phyloP scores from a whole-genome alignment of 30 jellyfish, hydroid and myxozoan species.

The Morbakka virulenta region DNA sequence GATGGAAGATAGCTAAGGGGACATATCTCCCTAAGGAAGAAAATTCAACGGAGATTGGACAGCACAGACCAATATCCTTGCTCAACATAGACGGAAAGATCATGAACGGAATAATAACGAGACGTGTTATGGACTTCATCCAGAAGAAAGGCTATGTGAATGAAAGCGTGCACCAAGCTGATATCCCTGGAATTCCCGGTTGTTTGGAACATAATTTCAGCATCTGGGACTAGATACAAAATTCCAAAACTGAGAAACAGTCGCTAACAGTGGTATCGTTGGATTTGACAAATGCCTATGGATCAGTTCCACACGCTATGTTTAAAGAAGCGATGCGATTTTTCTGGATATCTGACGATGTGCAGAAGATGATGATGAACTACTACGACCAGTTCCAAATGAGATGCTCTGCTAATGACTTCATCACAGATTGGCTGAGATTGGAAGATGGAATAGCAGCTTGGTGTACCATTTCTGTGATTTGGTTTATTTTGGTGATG shows the following conservation, averaged over 20 bases:
- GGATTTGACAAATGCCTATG: neutral
- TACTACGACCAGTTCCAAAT: neutral
- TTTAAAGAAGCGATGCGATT: neutral
- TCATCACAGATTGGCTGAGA: neutral
- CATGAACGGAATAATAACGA: neutral
- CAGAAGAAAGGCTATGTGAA: neutral
- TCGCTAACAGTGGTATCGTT: neutral
- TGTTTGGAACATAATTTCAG: neutral
- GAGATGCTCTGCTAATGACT: neutral
- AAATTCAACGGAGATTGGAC: neutral
- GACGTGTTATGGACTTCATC: neutral
- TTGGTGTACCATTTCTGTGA: neutral
- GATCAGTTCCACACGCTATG: neutral
- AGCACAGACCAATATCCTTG: neutral
- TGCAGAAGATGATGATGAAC: neutral
- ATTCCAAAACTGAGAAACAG: neutral
- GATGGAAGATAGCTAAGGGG: neutral
- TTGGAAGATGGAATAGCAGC: neutral
- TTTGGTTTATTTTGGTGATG: neutral
- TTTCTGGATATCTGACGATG: neutral
- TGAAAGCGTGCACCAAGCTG: neutral
- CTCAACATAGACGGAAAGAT: neutral
- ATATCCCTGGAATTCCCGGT: constrained; percentile 1
- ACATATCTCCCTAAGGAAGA: neutral
- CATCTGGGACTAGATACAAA: neutral